Percentiles rank a stretch among this genome's conserved stretches.
phyloP scores from a whole-genome alignment of 2,113 vertebrate species.

The Caracal caracal region DNA sequence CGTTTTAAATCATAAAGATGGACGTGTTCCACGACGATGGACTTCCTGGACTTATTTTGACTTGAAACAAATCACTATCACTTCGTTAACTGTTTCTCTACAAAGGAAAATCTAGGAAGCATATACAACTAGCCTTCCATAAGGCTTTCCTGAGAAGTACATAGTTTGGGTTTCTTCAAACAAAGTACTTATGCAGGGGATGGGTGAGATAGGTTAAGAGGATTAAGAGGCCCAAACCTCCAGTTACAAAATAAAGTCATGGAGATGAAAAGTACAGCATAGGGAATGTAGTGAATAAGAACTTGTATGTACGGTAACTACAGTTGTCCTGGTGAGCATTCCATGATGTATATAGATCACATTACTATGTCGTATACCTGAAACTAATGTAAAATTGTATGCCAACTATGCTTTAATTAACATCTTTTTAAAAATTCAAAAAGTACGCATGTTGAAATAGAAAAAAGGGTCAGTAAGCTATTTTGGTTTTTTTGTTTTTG shows the following conservation, averaged over 20 bases:
- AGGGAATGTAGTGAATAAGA: not conserved
- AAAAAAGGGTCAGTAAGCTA: not conserved
- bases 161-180: conserved; percentile 7
- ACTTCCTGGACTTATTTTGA: not conserved
- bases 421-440: not conserved
- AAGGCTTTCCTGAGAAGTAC: not conserved
- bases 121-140: not conserved
- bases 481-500: not conserved
- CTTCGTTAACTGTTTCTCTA: not conserved
- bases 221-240: not conserved
- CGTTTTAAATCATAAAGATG: not conserved
- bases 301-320: not conserved
- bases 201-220: not conserved
- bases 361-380: not conserved
- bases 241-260: not conserved
- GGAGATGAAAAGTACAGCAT: not conserved
- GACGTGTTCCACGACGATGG: not conserved
- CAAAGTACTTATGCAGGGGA: not conserved
- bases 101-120: not conserved
- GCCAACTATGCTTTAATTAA: not conserved
- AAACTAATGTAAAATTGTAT: not conserved
- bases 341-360: not conserved
- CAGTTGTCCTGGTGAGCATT: not conserved
- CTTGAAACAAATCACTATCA: not conserved
- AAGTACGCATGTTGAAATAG: not conserved